These are phyloP conservation scores for Tridacna gigas DNA, from an alignment of 2,888 invertebrate genomes.

Conservation along the genomic window DNA sequence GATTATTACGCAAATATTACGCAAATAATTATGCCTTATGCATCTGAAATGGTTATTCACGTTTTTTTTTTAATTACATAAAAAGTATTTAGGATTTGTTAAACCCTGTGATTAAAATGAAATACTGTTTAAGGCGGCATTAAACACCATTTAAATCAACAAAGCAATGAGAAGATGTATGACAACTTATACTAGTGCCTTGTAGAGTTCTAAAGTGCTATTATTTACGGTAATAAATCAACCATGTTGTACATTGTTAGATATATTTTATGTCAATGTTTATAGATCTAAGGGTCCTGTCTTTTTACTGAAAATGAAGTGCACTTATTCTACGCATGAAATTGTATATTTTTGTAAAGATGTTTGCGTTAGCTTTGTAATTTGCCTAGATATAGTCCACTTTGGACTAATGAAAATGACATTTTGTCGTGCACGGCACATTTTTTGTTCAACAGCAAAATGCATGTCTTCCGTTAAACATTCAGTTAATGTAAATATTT, in stretches of 20 bases:
- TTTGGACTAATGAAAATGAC: neutral
- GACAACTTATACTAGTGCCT: slow-evolving; percentile 41
- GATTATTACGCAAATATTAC: too few relatives aligned
- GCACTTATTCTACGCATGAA: slow-evolving; percentile 35
- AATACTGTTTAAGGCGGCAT: too few relatives aligned
- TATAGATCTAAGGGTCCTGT: neutral
- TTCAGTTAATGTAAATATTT: slow-evolving; percentile 5
- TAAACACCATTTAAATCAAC: too few relatives aligned
- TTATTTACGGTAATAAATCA: slow-evolving; percentile 11
- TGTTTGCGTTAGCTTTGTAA: slow-evolving; percentile 7
- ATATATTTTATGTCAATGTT: slow-evolving; percentile 12
- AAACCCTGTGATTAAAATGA: too few relatives aligned
- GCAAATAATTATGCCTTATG: too few relatives aligned
- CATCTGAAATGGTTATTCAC: too few relatives aligned
- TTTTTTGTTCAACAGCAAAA: slow-evolving; percentile 49
- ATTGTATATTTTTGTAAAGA: slow-evolving; percentile 30
- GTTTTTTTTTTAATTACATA: too few relatives aligned
- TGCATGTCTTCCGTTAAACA: slow-evolving; percentile 50
- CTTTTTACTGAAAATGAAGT: slow-evolving; percentile 22
- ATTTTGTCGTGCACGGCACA: slow-evolving; percentile 51
- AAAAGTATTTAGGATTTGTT: too few relatives aligned
- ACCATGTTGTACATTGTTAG: neutral
- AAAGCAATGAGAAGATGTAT: too few relatives aligned
- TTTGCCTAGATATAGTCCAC: neutral
- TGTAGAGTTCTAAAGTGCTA: slow-evolving; percentile 63